A percentile compares a stretch with the other conserved stretches of the same genome.
Conservation (phyloP, 2,113 vertebrate species). For the Ictalurus furcatus region DNA sequence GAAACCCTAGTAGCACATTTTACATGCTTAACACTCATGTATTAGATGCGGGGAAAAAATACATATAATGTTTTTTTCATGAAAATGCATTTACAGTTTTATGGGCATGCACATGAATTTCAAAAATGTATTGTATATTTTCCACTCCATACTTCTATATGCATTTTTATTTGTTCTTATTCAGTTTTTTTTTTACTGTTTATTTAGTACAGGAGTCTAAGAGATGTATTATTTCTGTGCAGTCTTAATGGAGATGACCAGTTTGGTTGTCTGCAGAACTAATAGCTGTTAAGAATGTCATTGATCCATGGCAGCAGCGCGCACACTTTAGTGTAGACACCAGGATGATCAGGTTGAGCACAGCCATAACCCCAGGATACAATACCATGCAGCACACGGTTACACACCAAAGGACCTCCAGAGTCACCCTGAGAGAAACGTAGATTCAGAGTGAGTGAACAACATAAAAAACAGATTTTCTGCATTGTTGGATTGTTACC, state of each 20-base stretch:
- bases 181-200: neutral
- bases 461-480: neutral
- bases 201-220: neutral
- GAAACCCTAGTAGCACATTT: neutral
- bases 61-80: neutral
- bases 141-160: neutral
- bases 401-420: slow-evolving; percentile 77
- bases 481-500: neutral
- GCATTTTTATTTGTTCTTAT: slow-evolving; percentile 5
- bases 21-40: neutral
- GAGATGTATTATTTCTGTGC: neutral
- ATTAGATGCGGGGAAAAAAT: neutral
- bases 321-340: slow-evolving; percentile 78
- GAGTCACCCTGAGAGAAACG: slow-evolving; percentile 71
- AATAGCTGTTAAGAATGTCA: slow-evolving; percentile 66
- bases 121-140: neutral
- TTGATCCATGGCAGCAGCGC: slow-evolving; percentile 72
- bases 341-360: slow-evolving; percentile 65
- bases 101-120: neutral
- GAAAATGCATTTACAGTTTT: neutral
- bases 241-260: neutral
- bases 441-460: neutral
- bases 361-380: slow-evolving; percentile 78
- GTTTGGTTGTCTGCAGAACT: slow-evolving; percentile 29
- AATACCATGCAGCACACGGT: slow-evolving; percentile 71